Evolutionary conservation across 2,113 vertebrate species (phyloP).

Genomic region (Ia io): DNA sequence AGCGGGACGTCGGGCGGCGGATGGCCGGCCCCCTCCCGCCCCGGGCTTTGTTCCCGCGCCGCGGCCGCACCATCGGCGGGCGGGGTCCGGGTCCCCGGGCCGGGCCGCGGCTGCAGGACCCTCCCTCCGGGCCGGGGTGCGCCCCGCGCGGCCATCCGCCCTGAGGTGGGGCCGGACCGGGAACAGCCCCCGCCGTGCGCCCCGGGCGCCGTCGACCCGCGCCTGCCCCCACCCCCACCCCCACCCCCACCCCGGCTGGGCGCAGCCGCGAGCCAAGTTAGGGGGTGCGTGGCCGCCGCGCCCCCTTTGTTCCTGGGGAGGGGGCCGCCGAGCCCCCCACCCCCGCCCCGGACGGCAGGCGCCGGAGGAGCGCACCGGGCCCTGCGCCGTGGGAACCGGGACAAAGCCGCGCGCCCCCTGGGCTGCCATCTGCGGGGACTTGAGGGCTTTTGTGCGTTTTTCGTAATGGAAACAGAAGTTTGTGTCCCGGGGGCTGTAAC

Average conservation of each 20-base stretch:
- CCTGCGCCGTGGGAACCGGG: not conserved
- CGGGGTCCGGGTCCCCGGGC: not conserved
- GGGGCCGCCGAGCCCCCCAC: not conserved
- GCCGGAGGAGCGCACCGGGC: not conserved
- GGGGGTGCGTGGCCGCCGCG: conserved; percentile 29
- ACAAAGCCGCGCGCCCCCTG: conserved; percentile 56
- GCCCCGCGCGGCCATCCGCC: not conserved
- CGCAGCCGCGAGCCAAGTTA: not conserved
- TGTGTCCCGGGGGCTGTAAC: not conserved
- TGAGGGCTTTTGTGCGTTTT: not conserved
- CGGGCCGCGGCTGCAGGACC: not conserved
- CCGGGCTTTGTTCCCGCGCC: conserved; percentile 59
- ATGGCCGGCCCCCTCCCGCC: not conserved
- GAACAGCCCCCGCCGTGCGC: not conserved
- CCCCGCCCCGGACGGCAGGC: too few relatives aligned
- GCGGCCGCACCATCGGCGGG: not conserved
- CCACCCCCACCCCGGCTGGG: accelerated
- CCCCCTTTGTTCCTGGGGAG: conserved; percentile 51
- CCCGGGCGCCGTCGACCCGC: not conserved
- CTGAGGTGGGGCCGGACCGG: conserved; percentile 42
- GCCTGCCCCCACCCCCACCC: not conserved
- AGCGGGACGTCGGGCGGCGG: not conserved
- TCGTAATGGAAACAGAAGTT: not conserved
- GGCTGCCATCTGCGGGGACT: not conserved
- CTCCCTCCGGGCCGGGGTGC: conserved; percentile 54